phyloP scores from a whole-genome alignment of 2,113 vertebrate genomes.

The Notarius quadriscutis region DNA sequence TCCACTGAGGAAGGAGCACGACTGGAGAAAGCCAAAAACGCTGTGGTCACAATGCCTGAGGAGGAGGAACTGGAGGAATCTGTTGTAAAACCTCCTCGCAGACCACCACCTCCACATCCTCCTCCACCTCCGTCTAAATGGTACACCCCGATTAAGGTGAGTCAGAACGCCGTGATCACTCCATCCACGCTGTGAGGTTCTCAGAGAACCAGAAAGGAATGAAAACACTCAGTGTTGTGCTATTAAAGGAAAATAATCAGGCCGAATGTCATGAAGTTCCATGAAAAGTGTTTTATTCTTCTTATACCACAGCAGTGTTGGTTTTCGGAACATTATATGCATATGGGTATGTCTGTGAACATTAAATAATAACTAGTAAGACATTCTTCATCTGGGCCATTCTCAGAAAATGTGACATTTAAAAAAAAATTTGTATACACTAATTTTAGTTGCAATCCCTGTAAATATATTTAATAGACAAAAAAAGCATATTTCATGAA shows the following conservation, averaged over 20 bases:
- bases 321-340: neutral
- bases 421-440: no score
- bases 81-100: conserved; percentile 69
- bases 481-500: no score
- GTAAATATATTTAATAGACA: no score
- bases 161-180: neutral
- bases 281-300: neutral
- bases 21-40: conserved; percentile 87
- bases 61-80: conserved; percentile 77
- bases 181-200: neutral
- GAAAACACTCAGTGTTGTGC: neutral
- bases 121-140: conserved; percentile 76
- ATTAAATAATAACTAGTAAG: neutral
- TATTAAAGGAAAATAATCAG: neutral
- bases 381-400: neutral
- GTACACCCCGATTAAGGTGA: conserved; percentile 96
- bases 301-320: neutral
- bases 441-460: no score
- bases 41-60: conserved; percentile 82
- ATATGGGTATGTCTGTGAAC: neutral
- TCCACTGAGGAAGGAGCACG: conserved; percentile 89
- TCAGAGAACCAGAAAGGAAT: neutral
- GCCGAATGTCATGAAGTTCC: no score
- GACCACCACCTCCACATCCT: conserved; percentile 74
- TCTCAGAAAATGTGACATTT: no score